Evolutionary conservation across 2,113 vertebrate species (phyloP), one percentile per base, ranked within the genome.

Genomic region (Mobula hypostoma): DNA sequence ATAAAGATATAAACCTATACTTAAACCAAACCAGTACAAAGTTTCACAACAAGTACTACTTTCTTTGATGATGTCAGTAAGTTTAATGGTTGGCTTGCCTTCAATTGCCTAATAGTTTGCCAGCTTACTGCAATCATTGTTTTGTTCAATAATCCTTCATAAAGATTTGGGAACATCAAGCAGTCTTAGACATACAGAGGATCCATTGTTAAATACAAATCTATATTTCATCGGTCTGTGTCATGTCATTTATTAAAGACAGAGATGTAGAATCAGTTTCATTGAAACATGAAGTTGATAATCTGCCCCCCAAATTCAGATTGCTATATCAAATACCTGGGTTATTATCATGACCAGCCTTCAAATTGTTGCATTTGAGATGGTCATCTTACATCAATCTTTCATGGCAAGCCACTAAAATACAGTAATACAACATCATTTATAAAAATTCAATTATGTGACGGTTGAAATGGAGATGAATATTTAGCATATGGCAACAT

Each of bases 61-160:
- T 66, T 32, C 61, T 19, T 8, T 15, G 29, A 58, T 66, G 61
- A 19, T 90, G n/a, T 70, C 5, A 40, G 36, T 70, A 68, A 40
- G 32, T 91, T 36, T 40, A 27, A 76, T 74, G 8, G 19, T 29
- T 74, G 72, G 48, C 27, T 93, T 40, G 0, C 11, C 27, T 74
- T 74, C 68, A 76, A 24, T 74, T 76, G 9, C 32, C 40, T 56
- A 27, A 48, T 93, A 74, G 68, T 70, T 93, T 92, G 0, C 40
- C 61, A 11, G 66, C 2, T 72, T 72, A 70, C n/a, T 7, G 29
- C 70, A n/a, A 36, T 48, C 68, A 72, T 72, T 92, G 36, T 93
- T 93, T 68, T 90, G 87, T 36, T 93, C 90, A 93, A 68, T 36
- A 21, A 74, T 48, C 90, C 32, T 93, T 85, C 83, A 24, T 61